Percentiles rank a stretch among this genome's conserved stretches.
phyloP scores from a whole-genome alignment of 2,888 invertebrate species.

The Muscina levida region DNA sequence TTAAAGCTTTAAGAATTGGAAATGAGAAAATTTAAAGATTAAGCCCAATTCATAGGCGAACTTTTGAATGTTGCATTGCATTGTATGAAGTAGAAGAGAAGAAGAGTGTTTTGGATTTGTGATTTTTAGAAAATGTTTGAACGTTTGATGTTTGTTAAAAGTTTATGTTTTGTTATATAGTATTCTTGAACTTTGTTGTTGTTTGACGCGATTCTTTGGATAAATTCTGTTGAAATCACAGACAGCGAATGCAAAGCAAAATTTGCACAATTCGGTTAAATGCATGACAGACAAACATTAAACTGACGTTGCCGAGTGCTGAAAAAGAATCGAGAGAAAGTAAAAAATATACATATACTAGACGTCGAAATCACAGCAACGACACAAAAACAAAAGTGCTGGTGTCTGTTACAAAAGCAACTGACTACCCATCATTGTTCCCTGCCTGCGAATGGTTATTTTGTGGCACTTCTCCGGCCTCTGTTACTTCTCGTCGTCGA shows the following conservation, averaged over 20 bases:
- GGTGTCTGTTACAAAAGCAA: constrained; percentile 3
- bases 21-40: constrained; percentile 2
- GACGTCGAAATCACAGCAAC: too few relatives aligned
- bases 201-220: too few relatives aligned
- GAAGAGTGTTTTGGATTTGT: not conserved
- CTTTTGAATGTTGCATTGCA: not conserved
- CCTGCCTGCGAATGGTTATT: not conserved
- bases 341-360: too few relatives aligned
- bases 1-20: constrained; percentile 39
- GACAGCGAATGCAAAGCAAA: too few relatives aligned
- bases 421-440: constrained; percentile 6
- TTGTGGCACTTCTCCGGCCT: not conserved
- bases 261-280: too few relatives aligned
- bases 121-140: constrained; percentile 28
- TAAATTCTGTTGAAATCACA: too few relatives aligned
- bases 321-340: too few relatives aligned
- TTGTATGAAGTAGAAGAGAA: not conserved
- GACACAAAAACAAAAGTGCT: not conserved
- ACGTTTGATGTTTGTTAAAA: not conserved
- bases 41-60: not conserved
- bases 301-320: too few relatives aligned
- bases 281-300: too few relatives aligned
- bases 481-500: not conserved
- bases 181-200: too few relatives aligned
- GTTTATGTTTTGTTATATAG: too few relatives aligned